phyloP scores from a whole-genome alignment of 1,140 invertebrate species.

The Plectrocnemia conspersa region DNA sequence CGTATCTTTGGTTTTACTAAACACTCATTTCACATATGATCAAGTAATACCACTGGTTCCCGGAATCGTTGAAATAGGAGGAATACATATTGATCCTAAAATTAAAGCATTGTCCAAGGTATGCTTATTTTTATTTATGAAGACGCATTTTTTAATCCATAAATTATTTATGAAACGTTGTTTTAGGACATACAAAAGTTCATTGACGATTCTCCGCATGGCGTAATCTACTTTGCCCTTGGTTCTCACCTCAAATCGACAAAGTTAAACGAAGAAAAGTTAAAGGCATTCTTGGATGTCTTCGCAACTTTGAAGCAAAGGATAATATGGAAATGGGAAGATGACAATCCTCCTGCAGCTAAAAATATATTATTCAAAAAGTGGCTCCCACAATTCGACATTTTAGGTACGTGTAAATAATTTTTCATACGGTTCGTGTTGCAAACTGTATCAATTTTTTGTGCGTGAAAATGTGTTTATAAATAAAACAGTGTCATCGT shows the following conservation, averaged over 20 bases:
- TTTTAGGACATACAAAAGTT: slow-evolving; percentile 42
- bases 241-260: slow-evolving; percentile 17
- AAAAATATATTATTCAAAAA: slow-evolving; percentile 52
- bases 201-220: slow-evolving; percentile 46
- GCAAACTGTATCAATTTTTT: too few relatives aligned
- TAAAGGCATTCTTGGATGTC: slow-evolving; percentile 23
- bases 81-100: slow-evolving; percentile 46
- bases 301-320: slow-evolving; percentile 42
- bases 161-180: not conserved
- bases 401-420: too few relatives aligned
- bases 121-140: slow-evolving; percentile 25
- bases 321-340: slow-evolving; percentile 56
- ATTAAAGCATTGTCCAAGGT: slow-evolving; percentile 41
- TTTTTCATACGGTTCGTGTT: too few relatives aligned
- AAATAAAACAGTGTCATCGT: too few relatives aligned
- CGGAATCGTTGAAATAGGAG: slow-evolving; percentile 49
- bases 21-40: slow-evolving; percentile 41
- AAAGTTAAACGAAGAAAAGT: slow-evolving; percentile 16
- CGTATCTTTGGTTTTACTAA: slow-evolving; percentile 40
- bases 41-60: slow-evolving; percentile 47
- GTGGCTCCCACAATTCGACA: slow-evolving; percentile 57
- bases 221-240: slow-evolving; percentile 53
- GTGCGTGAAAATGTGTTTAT: too few relatives aligned
- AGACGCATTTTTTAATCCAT: too few relatives aligned
- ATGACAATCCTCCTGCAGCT: slow-evolving; percentile 41